Evolutionary conservation across 2,797 vertebrate species (phyloP).

Genomic region (Sebastes ruberrimus): DNA sequence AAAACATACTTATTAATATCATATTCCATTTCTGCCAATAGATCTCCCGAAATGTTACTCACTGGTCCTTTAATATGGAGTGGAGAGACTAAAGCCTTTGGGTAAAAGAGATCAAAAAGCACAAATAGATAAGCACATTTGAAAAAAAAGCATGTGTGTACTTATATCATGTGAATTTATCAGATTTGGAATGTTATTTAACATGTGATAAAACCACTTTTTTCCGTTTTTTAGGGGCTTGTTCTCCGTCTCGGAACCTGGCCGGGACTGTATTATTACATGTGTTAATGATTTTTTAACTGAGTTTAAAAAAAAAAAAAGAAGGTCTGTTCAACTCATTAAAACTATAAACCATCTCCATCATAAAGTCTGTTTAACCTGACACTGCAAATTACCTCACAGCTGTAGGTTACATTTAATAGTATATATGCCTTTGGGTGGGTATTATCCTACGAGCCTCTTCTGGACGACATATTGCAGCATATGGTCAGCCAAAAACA

Average conservation of each 20-base stretch:
- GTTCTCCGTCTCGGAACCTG: neutral
- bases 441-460: neutral
- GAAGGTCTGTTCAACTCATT: constrained; percentile 22
- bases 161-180: neutral
- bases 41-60: too few species aligned
- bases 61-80: neutral
- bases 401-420: constrained; percentile 27
- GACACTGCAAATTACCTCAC: constrained; percentile 33
- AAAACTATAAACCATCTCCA: constrained; percentile 23
- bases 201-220: neutral
- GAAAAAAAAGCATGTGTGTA: neutral
- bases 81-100: neutral
- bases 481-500: constrained; percentile 44
- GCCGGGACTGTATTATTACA: neutral
- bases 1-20: too few species aligned
- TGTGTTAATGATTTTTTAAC: neutral
- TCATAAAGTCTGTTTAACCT: constrained; percentile 37
- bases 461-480: constrained; percentile 25
- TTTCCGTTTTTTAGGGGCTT: too few species aligned
- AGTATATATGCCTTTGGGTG: constrained; percentile 20
- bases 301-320: neutral
- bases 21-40: too few species aligned
- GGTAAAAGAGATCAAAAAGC: neutral
- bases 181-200: neutral
- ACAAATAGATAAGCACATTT: neutral